Base-by-base conservation (phyloP, 2,888 invertebrate genomes). In the Leptopilina drosophilae region DNA sequence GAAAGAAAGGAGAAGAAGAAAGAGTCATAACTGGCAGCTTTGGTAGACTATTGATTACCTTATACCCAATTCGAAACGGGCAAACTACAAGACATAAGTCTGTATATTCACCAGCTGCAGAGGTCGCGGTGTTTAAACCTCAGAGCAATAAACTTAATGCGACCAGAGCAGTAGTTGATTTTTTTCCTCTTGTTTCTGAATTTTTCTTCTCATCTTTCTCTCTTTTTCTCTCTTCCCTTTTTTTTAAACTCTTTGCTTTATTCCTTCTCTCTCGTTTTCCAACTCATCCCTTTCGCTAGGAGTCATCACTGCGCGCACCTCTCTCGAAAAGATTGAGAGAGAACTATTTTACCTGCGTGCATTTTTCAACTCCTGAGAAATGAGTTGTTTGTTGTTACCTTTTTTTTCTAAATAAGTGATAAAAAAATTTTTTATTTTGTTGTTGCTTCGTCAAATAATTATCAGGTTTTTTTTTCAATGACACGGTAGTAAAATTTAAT, bases 101-200 rank as follows among this genome's bases (percentile, higher is more conserved):
- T 73, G 66, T 64, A 64, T 73, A 64, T 64, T 64, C 33, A 49
- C 73, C 78, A 78, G 78, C 78, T 78, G 78, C 73, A 78, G 64
- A 78, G 78, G 78, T 78, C 78, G 78, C 69, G 64, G 78, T 78
- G 78, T 69, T 78, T 78, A 78, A 78, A 75, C 73, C 64, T 12
- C 78, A 62, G 49, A 62, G 69, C 64, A 78, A 78, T 73, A 78
- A 78, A 78, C 69, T 78, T 78, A 78, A 78, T 78, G 78, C 78
- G 69, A 46, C 67, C 69, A 69, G 73, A 69, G 78, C 15, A 64
- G 73, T 69, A 79, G 76, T 79, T 76, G 64, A 67, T 62, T 40
- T 79, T 20, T 69, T 76, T 73, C 62, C 49, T 73, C 53, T 78
- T 64, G 33, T 73, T 26, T 78, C 64, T 66, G n/a, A 7, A 33